Conservation (phyloP, 2,113 vertebrate genomes). For the Myiozetetes cayanensis region DNA sequence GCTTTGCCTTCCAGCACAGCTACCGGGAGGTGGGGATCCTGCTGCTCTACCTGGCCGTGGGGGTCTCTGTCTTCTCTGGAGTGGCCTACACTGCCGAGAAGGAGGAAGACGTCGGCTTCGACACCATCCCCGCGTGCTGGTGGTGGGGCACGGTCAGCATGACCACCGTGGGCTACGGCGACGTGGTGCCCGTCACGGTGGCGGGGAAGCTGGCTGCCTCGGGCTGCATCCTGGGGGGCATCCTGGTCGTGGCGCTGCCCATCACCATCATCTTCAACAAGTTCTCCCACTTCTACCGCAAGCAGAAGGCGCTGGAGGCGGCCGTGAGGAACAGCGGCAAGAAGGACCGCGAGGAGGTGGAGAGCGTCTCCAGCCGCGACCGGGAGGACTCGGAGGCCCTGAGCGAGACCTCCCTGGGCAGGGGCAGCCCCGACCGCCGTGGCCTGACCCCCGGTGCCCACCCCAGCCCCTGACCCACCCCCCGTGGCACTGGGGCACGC, state of each 20-base stretch:
- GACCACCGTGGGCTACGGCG: slow-evolving; percentile 96
- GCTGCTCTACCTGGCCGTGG: slow-evolving; percentile 92
- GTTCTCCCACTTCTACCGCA: slow-evolving; percentile 96
- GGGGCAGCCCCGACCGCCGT: slow-evolving; percentile 1
- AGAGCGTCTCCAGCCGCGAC: slow-evolving; percentile 47
- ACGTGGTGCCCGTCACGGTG: slow-evolving; percentile 92
- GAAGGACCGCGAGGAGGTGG: background rate
- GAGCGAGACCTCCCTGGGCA: slow-evolving; percentile 65
- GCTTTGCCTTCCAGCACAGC: slow-evolving; percentile 87
- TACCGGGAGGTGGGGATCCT: slow-evolving; percentile 96
- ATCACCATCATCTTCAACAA: slow-evolving; percentile 99
- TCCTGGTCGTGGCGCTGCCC: slow-evolving; percentile 93
- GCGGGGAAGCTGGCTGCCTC: slow-evolving; percentile 92
- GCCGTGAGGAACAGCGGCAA: slow-evolving; percentile 86
- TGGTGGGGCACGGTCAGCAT: slow-evolving; percentile 99
- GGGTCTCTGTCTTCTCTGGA: slow-evolving; percentile 92
- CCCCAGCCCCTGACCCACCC: background rate
- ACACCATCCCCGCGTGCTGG: slow-evolving; percentile 97
- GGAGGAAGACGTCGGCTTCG: slow-evolving; percentile 88
- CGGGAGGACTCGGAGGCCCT: slow-evolving; percentile 54
- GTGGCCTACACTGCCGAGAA: slow-evolving; percentile 94
- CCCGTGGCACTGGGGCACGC: fast-evolving
- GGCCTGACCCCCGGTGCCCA: background rate
- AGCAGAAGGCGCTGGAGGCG: slow-evolving; percentile 93
- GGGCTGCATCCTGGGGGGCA: slow-evolving; percentile 93